Base-by-base conservation (phyloP, 2,797 vertebrate species). In the Melanotaenia parkinsoni region DNA sequence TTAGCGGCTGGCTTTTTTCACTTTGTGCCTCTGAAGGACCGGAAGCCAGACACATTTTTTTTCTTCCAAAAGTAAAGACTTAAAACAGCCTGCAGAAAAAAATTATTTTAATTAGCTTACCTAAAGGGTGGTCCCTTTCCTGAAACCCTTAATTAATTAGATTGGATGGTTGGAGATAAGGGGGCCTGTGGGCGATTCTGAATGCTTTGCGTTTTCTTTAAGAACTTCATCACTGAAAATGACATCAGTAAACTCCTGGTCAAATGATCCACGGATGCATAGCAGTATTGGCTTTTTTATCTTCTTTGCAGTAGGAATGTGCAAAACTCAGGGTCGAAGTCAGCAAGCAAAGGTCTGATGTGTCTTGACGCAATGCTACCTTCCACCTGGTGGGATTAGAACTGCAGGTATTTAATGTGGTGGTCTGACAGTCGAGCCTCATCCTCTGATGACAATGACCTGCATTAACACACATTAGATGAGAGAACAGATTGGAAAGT, bases 331-430 rank as follows among this genome's bases (percentile, higher is more conserved):
- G 28, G 28, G 28, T 28, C 28, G 28, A 28, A 3, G 28, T 28
- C 28, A 28, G 28, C 28, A 28, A 28, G 3, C 28, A 28, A 28
- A 28, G 3, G 28, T 28, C 64, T 24, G 62, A 62, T 58, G 28
- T 70, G 32, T 78, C 74, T 80, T 22, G 26, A n/a, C 60, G 81
- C 51, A 57, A 75, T 63, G 85, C 79, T 80, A 80, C 75, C 67
- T 68, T 77, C 83, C 90, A 89, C 90, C 86, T 91, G 86, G 66
- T 81, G 70, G 59, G 74, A 81, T 86, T 86, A 77, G 81, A 88
- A 81, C 88, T 87, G 83, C 83, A 91, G 87, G 88, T 90, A 89
- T 90, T 89, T 80, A 76, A 87, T 86, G 90, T 85, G 73, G 72
- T 28, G 35, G 63, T 77, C 76, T 83, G 65, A 73, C 79, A 65